phyloP scores from a whole-genome alignment of 2,113 vertebrate species.

The Mus spicilegus region DNA sequence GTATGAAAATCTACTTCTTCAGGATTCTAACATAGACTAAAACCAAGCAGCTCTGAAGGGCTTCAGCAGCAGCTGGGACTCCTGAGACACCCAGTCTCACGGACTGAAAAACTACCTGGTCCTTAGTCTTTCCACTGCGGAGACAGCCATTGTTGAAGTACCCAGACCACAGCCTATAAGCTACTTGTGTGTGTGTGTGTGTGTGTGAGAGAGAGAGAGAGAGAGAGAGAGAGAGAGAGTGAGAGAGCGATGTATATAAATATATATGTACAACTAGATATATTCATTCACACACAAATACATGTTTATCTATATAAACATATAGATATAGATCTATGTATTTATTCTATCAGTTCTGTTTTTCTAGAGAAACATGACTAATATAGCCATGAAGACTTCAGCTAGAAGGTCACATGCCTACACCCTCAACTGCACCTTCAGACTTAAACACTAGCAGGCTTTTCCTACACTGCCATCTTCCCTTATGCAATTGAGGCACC shows the following conservation, averaged over 20 bases:
- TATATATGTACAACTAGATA: too few species aligned
- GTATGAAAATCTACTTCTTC: neutral
- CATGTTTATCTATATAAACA: too few species aligned
- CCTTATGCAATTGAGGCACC: neutral
- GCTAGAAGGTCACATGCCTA: neutral
- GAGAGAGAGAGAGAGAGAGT: too few species aligned
- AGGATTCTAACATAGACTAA: neutral
- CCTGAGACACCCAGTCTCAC: too few species aligned
- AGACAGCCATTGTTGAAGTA: neutral
- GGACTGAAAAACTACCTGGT: too few species aligned
- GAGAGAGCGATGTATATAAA: too few species aligned
- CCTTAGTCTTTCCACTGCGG: neutral
- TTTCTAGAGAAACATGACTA: neutral
- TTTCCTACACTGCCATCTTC: too few species aligned
- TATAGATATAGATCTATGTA: neutral
- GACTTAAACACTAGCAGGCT: neutral
- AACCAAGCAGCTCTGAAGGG: neutral
- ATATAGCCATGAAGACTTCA: neutral
- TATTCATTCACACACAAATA: too few species aligned
- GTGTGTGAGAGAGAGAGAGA: neutral
- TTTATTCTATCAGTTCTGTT: neutral
- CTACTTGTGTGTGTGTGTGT: neutral
- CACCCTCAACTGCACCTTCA: neutral
- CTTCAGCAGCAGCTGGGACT: neutral
- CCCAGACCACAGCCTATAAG: neutral